Base-by-base conservation (phyloP, 2,113 vertebrate species). In the Mohoua ochrocephala region DNA sequence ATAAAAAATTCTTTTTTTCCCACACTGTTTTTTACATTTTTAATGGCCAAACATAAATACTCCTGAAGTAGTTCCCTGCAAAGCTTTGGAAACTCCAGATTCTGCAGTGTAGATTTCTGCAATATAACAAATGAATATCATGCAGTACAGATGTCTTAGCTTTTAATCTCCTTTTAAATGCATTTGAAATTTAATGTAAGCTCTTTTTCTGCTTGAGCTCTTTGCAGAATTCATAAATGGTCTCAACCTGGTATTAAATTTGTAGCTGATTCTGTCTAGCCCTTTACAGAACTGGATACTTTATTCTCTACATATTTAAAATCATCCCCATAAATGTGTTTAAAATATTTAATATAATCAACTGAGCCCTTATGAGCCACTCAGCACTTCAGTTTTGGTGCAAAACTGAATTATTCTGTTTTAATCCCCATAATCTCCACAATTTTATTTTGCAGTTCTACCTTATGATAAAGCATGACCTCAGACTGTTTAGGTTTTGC, bases 241-340 rank as follows among this genome's bases (percentile, higher is more conserved):
- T 74, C 42, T 87, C 35, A 92, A 96, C 15, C 22, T 81, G 39
- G n/a, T 76, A 75, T 31, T 81, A 78, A 78, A 81, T 91, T 86
- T 77, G 84, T 87, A 95, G 91, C 87, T 95, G 90, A 95, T 95
- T 94, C 87, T 84, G 84, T 95, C 92, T 95, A 97, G 96, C 96
- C 96, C 92, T 97, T 97, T 94, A 94, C 87, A 97, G 92, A 95
- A 74, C 30, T 95, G 84, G 65, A 87, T 87, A 89, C 44, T 81
- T 95, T 84, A 74, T 94, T 84, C 42, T 89, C 77, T 93, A 94
- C 61, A 63, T 87, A 91, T 82, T 77, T 94, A 95, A 91, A 96
- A 93, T 93, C 73, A 96, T 97, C 95, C 93, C 96, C 93, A 93
- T 93, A 95, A 86, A 67, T 77, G 67, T 84, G 87, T 88, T 94